Percentiles rank a stretch among this genome's conserved stretches.
These are phyloP conservation scores for Gymnoscopelus braueri DNA, from an alignment of 2,797 vertebrate species.

Conservation along the genomic window DNA sequence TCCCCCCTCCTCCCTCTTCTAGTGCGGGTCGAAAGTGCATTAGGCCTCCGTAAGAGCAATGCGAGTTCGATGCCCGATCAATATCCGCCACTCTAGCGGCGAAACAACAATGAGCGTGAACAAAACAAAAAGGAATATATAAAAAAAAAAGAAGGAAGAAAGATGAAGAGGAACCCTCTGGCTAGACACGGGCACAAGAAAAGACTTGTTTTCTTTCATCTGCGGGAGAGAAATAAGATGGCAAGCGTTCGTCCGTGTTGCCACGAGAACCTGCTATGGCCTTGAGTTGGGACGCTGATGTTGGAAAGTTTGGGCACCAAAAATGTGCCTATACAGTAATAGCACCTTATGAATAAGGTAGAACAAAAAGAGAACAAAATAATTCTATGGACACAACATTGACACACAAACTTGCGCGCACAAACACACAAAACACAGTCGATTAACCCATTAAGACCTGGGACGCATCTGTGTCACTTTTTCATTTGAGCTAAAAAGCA, in stretches of 20 bases:
- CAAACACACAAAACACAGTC: too few relatives aligned
- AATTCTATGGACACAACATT: too few relatives aligned
- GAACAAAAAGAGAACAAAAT: too few relatives aligned
- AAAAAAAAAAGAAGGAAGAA: conserved; percentile 39
- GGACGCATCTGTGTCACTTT: too few relatives aligned
- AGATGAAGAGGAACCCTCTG: conserved; percentile 44
- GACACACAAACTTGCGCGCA: too few relatives aligned
- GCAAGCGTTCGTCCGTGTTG: conserved; percentile 78
- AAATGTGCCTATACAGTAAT: too few relatives aligned
- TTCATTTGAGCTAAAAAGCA: too few relatives aligned
- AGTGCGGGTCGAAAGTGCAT: conserved; percentile 78
- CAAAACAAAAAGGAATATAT: conserved; percentile 30
- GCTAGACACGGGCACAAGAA: conserved; percentile 27
- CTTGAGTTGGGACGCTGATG: too few relatives aligned
- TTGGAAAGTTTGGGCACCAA: too few relatives aligned
- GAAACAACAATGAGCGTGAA: conserved; percentile 28
- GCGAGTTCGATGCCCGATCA: conserved; percentile 81
- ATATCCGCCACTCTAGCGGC: conserved; percentile 76
- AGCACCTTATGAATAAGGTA: too few relatives aligned
- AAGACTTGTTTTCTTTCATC: conserved; percentile 43
- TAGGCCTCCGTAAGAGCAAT: conserved; percentile 75
- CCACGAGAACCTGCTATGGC: conserved; percentile 70
- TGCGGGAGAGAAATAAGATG: conserved; percentile 45
- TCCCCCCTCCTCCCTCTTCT: conserved; percentile 58
- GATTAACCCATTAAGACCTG: too few relatives aligned